These are phyloP conservation scores for Chelonoidis abingdonii DNA, from an alignment of 2,113 vertebrate genomes.

Conservation along the genomic window DNA sequence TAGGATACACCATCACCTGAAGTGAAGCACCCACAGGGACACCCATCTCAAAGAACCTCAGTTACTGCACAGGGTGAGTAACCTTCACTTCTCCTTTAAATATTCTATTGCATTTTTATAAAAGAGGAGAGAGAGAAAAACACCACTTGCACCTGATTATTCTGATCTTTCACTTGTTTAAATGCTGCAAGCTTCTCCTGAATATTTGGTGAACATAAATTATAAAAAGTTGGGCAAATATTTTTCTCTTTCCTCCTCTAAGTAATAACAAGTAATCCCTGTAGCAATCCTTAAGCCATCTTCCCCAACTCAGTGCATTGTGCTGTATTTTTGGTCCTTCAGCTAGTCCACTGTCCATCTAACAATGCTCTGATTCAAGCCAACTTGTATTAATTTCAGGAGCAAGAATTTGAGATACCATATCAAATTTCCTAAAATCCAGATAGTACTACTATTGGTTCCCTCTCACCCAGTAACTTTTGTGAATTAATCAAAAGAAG, in stretches of 20 bases:
- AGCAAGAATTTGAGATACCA: background rate
- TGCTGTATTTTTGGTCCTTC: background rate
- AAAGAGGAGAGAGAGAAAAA: background rate
- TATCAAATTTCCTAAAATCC: background rate
- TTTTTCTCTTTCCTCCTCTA: background rate
- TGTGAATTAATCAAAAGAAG: background rate
- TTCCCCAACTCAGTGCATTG: background rate
- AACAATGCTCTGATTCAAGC: background rate
- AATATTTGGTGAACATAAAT: background rate
- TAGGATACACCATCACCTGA: too few relatives aligned
- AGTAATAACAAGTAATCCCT: background rate
- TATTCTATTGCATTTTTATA: background rate
- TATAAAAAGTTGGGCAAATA: background rate
- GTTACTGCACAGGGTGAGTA: too few relatives aligned
- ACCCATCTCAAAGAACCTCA: too few relatives aligned
- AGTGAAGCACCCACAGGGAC: too few relatives aligned
- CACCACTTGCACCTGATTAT: background rate
- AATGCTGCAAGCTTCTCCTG: background rate
- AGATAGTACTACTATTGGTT: background rate
- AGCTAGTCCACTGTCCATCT: background rate
- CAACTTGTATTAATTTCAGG: background rate
- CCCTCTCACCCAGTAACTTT: background rate
- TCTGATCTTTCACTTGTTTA: rapidly evolving
- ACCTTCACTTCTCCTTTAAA: too few relatives aligned
- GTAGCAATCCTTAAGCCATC: background rate